Percentiles rank a stretch among this genome's conserved stretches.
phyloP scores from a whole-genome alignment of 2,113 vertebrate species.

The Syrmaticus mikado region DNA sequence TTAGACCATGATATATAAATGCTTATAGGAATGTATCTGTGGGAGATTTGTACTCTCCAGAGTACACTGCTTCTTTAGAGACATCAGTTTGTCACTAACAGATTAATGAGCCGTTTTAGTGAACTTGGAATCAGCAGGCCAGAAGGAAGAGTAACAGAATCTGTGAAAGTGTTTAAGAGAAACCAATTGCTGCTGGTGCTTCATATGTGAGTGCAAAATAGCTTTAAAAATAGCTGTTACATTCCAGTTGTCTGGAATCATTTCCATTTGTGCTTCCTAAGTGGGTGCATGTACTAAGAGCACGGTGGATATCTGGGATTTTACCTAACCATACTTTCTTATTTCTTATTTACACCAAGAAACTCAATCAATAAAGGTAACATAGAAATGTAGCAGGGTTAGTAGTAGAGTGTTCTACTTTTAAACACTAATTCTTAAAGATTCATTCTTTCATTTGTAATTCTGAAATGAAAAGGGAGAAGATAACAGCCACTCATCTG shows the following conservation, averaged over 20 bases:
- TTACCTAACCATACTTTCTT: neutral
- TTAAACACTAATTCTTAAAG: neutral
- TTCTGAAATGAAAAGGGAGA: neutral
- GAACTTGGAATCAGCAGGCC: constrained; percentile 23
- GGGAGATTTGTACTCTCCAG: constrained; percentile 13
- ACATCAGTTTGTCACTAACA: constrained; percentile 32
- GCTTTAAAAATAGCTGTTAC: neutral
- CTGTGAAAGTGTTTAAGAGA: constrained; percentile 16
- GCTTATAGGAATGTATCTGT: neutral
- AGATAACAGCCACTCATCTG: neutral
- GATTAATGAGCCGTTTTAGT: constrained; percentile 37
- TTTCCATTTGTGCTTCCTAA: neutral
- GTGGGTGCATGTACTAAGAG: neutral
- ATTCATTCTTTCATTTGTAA: neutral
- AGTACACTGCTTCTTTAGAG: neutral
- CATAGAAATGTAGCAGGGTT: neutral
- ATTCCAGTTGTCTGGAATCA: neutral
- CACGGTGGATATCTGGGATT: neutral
- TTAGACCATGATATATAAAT: neutral
- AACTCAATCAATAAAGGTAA: neutral
- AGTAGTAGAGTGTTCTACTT: neutral
- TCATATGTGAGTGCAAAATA: accelerated
- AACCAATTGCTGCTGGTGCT: neutral
- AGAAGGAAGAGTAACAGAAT: constrained; percentile 16
- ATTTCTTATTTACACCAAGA: neutral